Evolutionary conservation across 2,113 vertebrate species (phyloP).

Genomic region (Chinchilla lanigera): DNA sequence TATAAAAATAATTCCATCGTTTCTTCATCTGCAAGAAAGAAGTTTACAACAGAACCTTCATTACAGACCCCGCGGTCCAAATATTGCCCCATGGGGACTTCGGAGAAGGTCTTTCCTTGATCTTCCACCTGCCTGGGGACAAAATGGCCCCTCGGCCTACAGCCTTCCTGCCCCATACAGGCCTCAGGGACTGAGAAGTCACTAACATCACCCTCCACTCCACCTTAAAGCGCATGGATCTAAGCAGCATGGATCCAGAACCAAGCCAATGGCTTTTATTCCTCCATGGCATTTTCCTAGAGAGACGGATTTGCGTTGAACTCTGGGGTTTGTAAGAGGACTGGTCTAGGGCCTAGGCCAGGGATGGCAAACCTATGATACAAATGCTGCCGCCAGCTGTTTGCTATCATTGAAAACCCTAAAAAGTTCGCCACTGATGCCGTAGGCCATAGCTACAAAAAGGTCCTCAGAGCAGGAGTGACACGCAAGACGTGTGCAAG

Average conservation of each 20-base stretch:
- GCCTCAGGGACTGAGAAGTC: background rate
- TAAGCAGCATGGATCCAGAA: background rate
- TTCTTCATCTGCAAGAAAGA: rapidly evolving
- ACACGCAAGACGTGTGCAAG: background rate
- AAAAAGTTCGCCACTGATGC: background rate
- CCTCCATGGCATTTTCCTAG: rapidly evolving
- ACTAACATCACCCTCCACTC: too few species aligned
- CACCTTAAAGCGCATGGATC: rapidly evolving
- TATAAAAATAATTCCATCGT: too few species aligned
- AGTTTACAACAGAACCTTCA: background rate
- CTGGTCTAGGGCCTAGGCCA: background rate
- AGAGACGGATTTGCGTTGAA: too few species aligned
- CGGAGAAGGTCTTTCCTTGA: rapidly evolving
- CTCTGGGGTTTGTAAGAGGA: background rate
- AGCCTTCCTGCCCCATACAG: background rate
- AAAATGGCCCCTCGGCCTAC: background rate
- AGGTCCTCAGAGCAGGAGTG: rapidly evolving
- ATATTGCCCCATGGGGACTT: too few species aligned
- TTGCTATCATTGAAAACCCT: background rate
- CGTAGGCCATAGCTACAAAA: background rate
- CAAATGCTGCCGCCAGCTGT: background rate
- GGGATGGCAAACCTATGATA: background rate
- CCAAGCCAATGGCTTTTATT: rapidly evolving
- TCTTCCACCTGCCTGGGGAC: background rate
- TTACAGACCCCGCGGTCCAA: background rate